These are phyloP conservation scores for Nebria ingens DNA, from an alignment of 1,140 invertebrate species.

Conservation along the genomic window DNA sequence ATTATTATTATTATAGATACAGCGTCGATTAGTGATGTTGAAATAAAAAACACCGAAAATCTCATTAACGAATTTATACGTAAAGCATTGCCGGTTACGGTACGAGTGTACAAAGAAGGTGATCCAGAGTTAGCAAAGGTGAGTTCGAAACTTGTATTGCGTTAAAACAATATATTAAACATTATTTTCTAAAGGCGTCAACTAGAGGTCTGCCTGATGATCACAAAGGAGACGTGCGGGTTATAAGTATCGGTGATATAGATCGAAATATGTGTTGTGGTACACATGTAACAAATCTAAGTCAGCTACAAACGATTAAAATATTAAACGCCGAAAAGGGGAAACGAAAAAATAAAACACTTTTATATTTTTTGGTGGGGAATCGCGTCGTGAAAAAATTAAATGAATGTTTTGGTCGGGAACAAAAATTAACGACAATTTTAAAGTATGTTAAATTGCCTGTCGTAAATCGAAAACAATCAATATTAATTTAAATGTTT, in stretches of 20 bases:
- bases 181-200: slow-evolving; percentile 1
- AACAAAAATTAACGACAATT: slow-evolving; percentile 52
- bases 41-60: slow-evolving; percentile 46
- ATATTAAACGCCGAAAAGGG: slow-evolving; percentile 57
- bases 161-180: slow-evolving; percentile 12
- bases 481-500: too few relatives aligned
- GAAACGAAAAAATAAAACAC: slow-evolving; percentile 58
- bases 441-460: slow-evolving; percentile 52
- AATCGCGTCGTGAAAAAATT: slow-evolving; percentile 51
- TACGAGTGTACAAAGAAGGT: slow-evolving; percentile 49
- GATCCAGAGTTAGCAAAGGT: slow-evolving; percentile 28
- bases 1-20: slow-evolving; percentile 34
- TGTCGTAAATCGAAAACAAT: too few relatives aligned
- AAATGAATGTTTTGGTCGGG: slow-evolving; percentile 47
- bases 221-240: slow-evolving; percentile 57
- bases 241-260: slow-evolving; percentile 59
- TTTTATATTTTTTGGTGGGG: slow-evolving; percentile 60
- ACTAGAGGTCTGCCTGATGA: slow-evolving; percentile 65
- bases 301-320: slow-evolving; percentile 70
- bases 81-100: slow-evolving; percentile 45
- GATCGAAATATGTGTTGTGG: slow-evolving; percentile 80
- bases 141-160: too few relatives aligned
- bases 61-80: slow-evolving; percentile 58
- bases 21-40: slow-evolving; percentile 36
- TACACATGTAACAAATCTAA: slow-evolving; percentile 69